Conservation (phyloP, 30 jellyfish, hydroid and myxozoan species). For the Nemopilema nomurai region DNA sequence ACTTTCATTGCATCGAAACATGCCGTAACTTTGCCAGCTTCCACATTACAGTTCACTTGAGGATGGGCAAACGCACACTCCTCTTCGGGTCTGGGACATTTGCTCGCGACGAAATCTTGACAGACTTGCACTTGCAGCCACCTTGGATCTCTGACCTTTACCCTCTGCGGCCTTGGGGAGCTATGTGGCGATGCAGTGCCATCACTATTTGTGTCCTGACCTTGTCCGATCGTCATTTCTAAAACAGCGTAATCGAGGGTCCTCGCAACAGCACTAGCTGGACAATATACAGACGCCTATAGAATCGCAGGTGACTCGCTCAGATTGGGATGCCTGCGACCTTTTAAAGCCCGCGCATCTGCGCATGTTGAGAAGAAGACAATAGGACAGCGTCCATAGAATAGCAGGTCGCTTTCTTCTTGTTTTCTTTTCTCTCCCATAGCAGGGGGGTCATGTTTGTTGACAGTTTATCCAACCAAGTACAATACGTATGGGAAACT, state of each 20-base stretch:
- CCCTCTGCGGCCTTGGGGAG: constrained; percentile 61
- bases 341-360: constrained; percentile 16
- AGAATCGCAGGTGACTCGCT: constrained; percentile 1
- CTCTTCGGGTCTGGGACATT: constrained; percentile 40
- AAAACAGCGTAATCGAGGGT: constrained; percentile 10
- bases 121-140: constrained; percentile 73
- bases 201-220: constrained; percentile 49
- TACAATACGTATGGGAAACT: no score
- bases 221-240: constrained; percentile 63
- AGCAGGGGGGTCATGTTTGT: constrained; percentile 44
- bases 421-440: background rate
- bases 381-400: constrained; percentile 57
- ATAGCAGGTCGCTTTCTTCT: constrained; percentile 27
- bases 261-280: constrained; percentile 11
- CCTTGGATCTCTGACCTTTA: constrained; percentile 58
- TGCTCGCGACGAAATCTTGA: constrained; percentile 40
- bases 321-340: constrained; percentile 22
- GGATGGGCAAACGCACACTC: constrained; percentile 68
- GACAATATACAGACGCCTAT: constrained; percentile 28
- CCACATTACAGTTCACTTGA: constrained; percentile 52
- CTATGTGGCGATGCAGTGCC: constrained; percentile 58
- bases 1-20: constrained; percentile 77
- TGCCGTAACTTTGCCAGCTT: constrained; percentile 64
- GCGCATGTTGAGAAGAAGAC: constrained; percentile 27
- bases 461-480: no score